Evolutionary conservation across 2,113 vertebrate genomes (phyloP).

Genomic region (Nesoenas mayeri): DNA sequence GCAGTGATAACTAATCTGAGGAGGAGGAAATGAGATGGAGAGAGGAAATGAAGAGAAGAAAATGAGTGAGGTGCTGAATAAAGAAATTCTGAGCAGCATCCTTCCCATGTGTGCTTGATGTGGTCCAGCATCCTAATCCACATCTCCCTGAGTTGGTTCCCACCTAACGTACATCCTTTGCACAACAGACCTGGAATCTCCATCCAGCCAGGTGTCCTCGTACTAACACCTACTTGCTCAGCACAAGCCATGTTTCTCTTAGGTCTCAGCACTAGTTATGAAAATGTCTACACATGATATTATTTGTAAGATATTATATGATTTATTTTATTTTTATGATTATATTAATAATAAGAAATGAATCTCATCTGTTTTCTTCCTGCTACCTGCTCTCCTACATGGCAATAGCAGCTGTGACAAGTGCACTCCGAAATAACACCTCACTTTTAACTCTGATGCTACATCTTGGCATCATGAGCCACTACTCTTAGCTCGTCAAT

Average conservation of each 20-base stretch:
- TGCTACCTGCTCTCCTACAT: background rate
- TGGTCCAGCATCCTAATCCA: background rate
- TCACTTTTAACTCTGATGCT: background rate
- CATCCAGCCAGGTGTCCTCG: background rate
- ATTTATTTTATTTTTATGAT: background rate
- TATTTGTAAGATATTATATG: background rate
- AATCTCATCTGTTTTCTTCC: background rate
- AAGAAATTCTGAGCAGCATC: background rate
- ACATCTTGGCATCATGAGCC: background rate
- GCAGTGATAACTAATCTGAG: background rate
- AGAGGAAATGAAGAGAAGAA: background rate
- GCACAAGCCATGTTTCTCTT: background rate
- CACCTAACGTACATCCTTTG: background rate
- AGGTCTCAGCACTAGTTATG: background rate
- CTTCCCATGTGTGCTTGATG: background rate
- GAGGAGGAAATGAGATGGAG: background rate
- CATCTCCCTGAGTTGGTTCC: fast-evolving
- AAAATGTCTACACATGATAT: background rate
- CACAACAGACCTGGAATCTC: background rate
- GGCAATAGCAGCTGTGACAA: background rate
- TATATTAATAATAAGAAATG: background rate
- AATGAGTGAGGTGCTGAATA: background rate
- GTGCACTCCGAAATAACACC: background rate
- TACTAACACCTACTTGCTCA: background rate
- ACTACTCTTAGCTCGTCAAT: background rate